Base-by-base conservation (phyloP, 1,140 invertebrate species). In the Ceratitis capitata region DNA sequence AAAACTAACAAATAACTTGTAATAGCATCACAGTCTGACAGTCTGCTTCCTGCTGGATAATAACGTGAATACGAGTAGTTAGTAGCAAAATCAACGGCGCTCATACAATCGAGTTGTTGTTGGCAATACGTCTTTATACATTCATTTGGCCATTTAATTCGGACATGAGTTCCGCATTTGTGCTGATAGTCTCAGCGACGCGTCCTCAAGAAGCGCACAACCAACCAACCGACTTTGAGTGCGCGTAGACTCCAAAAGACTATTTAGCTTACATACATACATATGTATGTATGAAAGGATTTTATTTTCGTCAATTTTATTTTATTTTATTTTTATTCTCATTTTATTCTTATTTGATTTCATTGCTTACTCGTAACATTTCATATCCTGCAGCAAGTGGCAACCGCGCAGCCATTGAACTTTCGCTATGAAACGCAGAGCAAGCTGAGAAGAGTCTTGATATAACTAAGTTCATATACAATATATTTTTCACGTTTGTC, bases 141-240 rank as follows among this genome's bases (percentile, higher is more conserved):
- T 78, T 78, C 69, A 78, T 78, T 45, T 78, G 69, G 69, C 69
- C 69, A 78, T 78, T 78, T 78, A 45, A 78, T 78, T 78, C n/a
- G 69, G 69, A 78, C 69, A 78, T 78, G 69, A 78, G 69, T 78
- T 78, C 69, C 69, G 69, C 69, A 78, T 78, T 78, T 78, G 26
- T 45, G 45, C 42, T 78, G 45, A 78, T 78, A 9, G 39, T 35
- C 7, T 2, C 69, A 78, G n/a, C n/a, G n/a, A 78, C 69, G 39
- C 69, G 32, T 35, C 35, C 14, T 5, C 58, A 61, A 29, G 23
- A 23, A 23, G n/a, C 64, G 29, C 53, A 16, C 19, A 19, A n/a
- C 23, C 0, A n/a, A 12, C 56, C 23, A 5, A 61, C 56, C 23
- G 7, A 61, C n/a, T 7, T 32, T n/a, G n/a, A n/a, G n/a, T n/a